Conservation (phyloP, 1,140 invertebrate species). For the Leptinotarsa undecemlineata region DNA sequence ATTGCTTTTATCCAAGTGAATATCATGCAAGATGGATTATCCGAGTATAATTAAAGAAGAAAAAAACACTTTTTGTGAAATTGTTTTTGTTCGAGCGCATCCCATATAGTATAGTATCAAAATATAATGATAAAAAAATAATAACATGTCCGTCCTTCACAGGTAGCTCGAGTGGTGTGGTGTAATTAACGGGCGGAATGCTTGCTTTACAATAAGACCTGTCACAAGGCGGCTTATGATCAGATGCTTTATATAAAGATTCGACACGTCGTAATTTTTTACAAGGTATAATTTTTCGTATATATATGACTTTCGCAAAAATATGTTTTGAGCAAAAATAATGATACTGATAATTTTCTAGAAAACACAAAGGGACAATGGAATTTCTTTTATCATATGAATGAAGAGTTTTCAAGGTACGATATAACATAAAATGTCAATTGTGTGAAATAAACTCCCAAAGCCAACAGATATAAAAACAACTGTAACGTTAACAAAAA, state of each 20-base stretch:
- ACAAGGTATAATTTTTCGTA: neutral
- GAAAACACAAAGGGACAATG: too few species aligned
- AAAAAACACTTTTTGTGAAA: constrained; percentile 3
- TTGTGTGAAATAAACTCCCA: too few species aligned
- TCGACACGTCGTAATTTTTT: constrained; percentile 13
- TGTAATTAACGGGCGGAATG: constrained; percentile 11
- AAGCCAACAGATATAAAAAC: too few species aligned
- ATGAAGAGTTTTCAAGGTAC: too few species aligned
- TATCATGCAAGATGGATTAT: constrained; percentile 6
- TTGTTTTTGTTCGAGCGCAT: neutral
- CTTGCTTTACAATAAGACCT: constrained; percentile 12
- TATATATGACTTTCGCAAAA: too few species aligned
- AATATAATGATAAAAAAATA: constrained; percentile 10
- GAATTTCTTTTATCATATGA: too few species aligned
- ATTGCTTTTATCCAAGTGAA: constrained; percentile 5
- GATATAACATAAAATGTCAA: too few species aligned
- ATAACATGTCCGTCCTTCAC: neutral
- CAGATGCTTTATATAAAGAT: neutral
- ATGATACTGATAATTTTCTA: too few species aligned
- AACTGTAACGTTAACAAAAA: too few species aligned
- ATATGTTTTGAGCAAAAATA: too few species aligned
- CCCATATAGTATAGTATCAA: constrained; percentile 8
- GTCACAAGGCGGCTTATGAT: constrained; percentile 7
- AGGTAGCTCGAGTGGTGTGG: constrained; percentile 11
- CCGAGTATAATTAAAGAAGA: constrained; percentile 7